These are phyloP conservation scores for Narcine bancroftii DNA, from an alignment of 2,113 vertebrate species.

Conservation along the genomic window DNA sequence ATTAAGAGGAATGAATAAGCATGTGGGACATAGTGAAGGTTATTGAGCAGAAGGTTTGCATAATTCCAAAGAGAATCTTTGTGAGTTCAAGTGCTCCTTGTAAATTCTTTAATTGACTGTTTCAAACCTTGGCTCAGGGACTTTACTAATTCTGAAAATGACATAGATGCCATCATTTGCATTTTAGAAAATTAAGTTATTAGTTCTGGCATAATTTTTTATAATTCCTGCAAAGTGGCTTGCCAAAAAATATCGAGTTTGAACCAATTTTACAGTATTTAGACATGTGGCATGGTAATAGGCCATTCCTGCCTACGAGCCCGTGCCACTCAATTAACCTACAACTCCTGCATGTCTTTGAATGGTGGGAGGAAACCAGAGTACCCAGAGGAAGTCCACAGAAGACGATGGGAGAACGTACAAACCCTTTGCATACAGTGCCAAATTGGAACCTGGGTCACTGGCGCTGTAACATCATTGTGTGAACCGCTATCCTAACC, in stretches of 20 bases:
- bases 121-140: background rate
- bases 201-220: background rate
- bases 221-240: background rate
- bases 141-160: background rate
- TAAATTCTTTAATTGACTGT: background rate
- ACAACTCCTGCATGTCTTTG: too few relatives aligned
- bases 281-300: too few relatives aligned
- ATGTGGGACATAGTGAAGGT: background rate
- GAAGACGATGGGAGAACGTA: too few relatives aligned
- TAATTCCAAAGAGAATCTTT: background rate
- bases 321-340: too few relatives aligned
- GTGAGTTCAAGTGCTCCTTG: background rate
- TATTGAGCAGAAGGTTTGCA: background rate
- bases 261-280: background rate
- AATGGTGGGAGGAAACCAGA: too few relatives aligned
- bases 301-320: too few relatives aligned
- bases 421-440: too few relatives aligned
- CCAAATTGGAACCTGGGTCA: too few relatives aligned
- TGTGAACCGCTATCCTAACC: too few relatives aligned
- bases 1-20: background rate
- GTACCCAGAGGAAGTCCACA: too few relatives aligned
- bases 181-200: background rate
- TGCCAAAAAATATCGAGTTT: background rate
- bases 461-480: too few relatives aligned
- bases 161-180: background rate